Evolutionary conservation across 2,113 vertebrate genomes (phyloP).

Genomic region (Speoplatyrhinus poulsoni): DNA sequence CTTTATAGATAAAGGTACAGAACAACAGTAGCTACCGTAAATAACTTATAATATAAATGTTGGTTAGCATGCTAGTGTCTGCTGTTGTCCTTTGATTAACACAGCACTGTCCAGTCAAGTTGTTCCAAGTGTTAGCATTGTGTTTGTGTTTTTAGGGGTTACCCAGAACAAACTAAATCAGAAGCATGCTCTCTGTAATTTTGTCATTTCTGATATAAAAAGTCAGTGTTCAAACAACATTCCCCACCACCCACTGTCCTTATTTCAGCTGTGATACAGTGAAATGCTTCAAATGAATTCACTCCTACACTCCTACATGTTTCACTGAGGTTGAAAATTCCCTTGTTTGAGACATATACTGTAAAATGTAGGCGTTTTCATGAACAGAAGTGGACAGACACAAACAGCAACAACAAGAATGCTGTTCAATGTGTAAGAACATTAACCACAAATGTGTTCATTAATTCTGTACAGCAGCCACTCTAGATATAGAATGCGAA

Average conservation of each 20-base stretch:
- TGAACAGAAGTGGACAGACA: not conserved
- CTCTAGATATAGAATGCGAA: constrained; percentile 14
- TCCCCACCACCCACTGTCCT: constrained; percentile 28
- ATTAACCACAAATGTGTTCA: not conserved
- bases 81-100: too few relatives aligned
- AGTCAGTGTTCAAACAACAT: not conserved
- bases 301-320: constrained; percentile 54
- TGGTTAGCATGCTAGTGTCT: too few relatives aligned
- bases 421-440: not conserved
- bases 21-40: not conserved
- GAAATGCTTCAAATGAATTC: constrained; percentile 53
- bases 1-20: not conserved
- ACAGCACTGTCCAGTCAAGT: not conserved
- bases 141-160: constrained; percentile 39
- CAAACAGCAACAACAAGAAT: constrained; percentile 1
- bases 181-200: constrained; percentile 27
- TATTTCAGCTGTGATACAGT: constrained; percentile 43
- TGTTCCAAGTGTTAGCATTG: not conserved
- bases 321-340: constrained; percentile 52
- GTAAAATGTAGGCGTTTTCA: constrained; percentile 37
- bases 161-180: constrained; percentile 46
- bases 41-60: not conserved
- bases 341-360: constrained; percentile 42
- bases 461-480: not conserved
- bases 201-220: constrained; percentile 21